phyloP scores from a whole-genome alignment of 2,797 vertebrate species.

The Danio aesculapii region DNA sequence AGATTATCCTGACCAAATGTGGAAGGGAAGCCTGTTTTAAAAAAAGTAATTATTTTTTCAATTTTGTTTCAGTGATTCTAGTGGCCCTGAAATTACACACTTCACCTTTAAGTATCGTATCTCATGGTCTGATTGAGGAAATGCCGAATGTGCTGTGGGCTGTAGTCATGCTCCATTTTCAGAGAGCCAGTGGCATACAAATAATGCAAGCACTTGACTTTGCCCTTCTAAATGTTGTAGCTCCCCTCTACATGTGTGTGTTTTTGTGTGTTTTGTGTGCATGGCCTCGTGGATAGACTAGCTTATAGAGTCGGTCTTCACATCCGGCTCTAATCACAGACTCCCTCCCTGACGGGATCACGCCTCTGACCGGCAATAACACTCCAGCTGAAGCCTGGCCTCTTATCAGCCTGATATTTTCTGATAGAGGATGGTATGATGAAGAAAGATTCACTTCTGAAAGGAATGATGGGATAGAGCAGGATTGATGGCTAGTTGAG shows the following conservation, averaged over 20 bases:
- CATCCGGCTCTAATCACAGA: slow-evolving; percentile 41
- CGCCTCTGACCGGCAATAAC: slow-evolving; percentile 26
- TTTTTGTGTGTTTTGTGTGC: background rate
- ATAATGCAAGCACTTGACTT: background rate
- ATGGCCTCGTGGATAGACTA: slow-evolving; percentile 43
- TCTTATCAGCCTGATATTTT: slow-evolving; percentile 43
- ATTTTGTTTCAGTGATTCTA: slow-evolving; percentile 10
- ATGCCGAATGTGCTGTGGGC: background rate
- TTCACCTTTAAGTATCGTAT: slow-evolving; percentile 25
- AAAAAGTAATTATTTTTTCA: background rate
- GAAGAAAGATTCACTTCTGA: slow-evolving; percentile 49
- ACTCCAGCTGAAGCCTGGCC: slow-evolving; percentile 29
- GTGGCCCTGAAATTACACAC: slow-evolving; percentile 16
- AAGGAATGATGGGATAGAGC: slow-evolving; percentile 40
- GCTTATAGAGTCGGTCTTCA: slow-evolving; percentile 31
- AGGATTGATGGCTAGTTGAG: slow-evolving; percentile 28
- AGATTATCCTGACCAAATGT: background rate
- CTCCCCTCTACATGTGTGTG: slow-evolving; percentile 1
- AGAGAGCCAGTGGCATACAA: slow-evolving; percentile 1
- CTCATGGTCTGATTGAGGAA: background rate
- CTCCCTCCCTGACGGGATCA: slow-evolving; percentile 35
- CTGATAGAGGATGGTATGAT: slow-evolving; percentile 29
- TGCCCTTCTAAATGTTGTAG: slow-evolving; percentile 4
- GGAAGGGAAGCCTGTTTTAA: background rate
- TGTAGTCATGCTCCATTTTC: slow-evolving; percentile 2